A percentile compares a stretch with the other conserved stretches of the same genome.
Conservation (phyloP, 2,113 vertebrate species). For the Orientallactaga bullata region DNA sequence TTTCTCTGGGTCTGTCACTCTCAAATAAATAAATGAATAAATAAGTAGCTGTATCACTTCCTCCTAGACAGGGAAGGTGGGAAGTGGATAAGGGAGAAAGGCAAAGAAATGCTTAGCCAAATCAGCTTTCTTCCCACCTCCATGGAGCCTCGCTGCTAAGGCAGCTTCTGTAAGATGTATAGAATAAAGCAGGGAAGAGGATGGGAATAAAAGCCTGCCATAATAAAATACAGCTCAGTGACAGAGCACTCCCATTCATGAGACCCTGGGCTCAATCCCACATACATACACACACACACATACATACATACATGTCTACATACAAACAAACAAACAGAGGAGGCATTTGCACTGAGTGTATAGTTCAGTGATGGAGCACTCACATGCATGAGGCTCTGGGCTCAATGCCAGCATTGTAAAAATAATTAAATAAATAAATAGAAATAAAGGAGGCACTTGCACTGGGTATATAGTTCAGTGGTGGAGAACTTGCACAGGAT, state of each 20-base stretch:
- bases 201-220: background rate
- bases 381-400: too few relatives aligned
- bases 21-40: too few relatives aligned
- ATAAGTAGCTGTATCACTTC: background rate
- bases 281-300: too few relatives aligned
- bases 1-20: too few relatives aligned
- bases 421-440: too few relatives aligned
- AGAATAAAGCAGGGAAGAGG: background rate
- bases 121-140: background rate
- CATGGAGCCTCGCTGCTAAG: background rate
- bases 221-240: background rate
- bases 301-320: too few relatives aligned
- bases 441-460: background rate
- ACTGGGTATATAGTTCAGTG: background rate
- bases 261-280: too few relatives aligned
- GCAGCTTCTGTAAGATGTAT: slow-evolving; percentile 36
- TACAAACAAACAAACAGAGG: too few relatives aligned
- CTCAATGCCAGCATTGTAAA: too few relatives aligned
- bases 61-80: background rate
- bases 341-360: too few relatives aligned
- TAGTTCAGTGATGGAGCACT: too few relatives aligned
- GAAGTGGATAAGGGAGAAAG: background rate
- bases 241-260: too few relatives aligned
- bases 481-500: background rate
- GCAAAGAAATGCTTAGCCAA: background rate